Conservation (phyloP, 1,140 invertebrate genomes). For the Cataglyphis hispanica region DNA sequence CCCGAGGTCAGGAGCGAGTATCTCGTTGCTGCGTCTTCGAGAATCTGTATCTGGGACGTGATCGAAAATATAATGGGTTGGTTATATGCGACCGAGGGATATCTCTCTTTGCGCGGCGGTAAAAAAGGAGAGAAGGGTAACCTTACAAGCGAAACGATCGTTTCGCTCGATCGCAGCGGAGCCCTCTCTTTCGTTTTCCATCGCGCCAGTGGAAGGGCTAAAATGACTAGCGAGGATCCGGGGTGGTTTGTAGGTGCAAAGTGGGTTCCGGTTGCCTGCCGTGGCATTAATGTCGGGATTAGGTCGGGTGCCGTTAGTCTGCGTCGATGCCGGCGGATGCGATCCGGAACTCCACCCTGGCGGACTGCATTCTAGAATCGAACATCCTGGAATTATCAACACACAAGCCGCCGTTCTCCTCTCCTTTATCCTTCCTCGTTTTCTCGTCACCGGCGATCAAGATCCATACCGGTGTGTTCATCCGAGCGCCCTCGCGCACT, state of each 20-base stretch:
- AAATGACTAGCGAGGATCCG: conserved; percentile 41
- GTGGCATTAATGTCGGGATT: conserved; percentile 81
- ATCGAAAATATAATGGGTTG: conserved; percentile 63
- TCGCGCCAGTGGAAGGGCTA: neutral
- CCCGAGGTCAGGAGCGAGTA: neutral
- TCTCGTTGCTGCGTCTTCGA: conserved; percentile 40
- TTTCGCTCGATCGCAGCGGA: conserved; percentile 34
- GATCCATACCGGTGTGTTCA: conserved; percentile 25
- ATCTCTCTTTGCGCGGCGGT: conserved; percentile 40
- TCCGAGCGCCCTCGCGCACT: conserved; percentile 36
- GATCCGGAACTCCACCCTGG: conserved; percentile 49
- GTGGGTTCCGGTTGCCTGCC: conserved; percentile 76
- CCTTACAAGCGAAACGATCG: conserved; percentile 58
- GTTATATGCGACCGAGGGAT: conserved; percentile 41
- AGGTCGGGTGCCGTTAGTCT: conserved; percentile 68
- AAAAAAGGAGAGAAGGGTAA: neutral
- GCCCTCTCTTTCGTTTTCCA: neutral
- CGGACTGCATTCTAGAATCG: conserved; percentile 49
- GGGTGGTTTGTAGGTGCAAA: conserved; percentile 66
- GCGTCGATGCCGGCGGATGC: conserved; percentile 39
- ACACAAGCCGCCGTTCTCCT: neutral
- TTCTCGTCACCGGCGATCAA: neutral
- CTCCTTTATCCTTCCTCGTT: conserved; percentile 6
- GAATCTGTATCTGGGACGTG: conserved; percentile 35
- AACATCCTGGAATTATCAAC: conserved; percentile 46